These are phyloP conservation scores for Platypus cylindrus DNA, from an alignment of 2,888 invertebrate species.

Conservation along the genomic window DNA sequence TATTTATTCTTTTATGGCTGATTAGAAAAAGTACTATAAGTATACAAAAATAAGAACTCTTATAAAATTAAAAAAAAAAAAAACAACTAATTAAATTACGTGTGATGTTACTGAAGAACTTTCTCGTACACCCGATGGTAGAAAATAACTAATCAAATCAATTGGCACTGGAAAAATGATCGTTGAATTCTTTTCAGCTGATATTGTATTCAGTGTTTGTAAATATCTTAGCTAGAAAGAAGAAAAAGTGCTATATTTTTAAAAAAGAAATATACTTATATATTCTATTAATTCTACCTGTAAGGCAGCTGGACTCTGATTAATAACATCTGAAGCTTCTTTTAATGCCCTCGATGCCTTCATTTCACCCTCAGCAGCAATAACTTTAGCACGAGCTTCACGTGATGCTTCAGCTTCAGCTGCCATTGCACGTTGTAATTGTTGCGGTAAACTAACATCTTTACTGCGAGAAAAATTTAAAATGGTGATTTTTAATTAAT, in stretches of 20 bases:
- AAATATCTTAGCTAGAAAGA: slow-evolving; percentile 62
- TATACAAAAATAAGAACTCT: no score
- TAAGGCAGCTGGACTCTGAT: slow-evolving; percentile 68
- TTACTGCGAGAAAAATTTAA: slow-evolving; percentile 41
- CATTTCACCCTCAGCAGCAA: slow-evolving; percentile 79
- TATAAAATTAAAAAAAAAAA: no score
- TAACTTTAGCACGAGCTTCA: slow-evolving; percentile 67
- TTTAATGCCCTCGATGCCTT: slow-evolving; percentile 72
- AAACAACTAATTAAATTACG: no score
- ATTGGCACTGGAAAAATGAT: slow-evolving; percentile 89
- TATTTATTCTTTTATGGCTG: no score
- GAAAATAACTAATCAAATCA: slow-evolving; percentile 46
- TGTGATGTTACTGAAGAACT: no score
- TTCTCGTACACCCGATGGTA: no score
- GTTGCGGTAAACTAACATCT: slow-evolving; percentile 64
- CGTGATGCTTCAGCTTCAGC: slow-evolving; percentile 71
- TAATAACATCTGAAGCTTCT: slow-evolving; percentile 78
- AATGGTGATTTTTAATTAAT: no score
- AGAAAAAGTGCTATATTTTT: slow-evolving; percentile 7
- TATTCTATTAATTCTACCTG: slow-evolving; percentile 43
- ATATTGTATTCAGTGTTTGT: slow-evolving; percentile 83
- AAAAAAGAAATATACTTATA: neutral
- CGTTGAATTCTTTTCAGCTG: slow-evolving; percentile 89
- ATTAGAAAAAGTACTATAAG: no score
- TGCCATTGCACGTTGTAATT: slow-evolving; percentile 70